A percentile compares a stretch with the other conserved stretches of the same genome.
Evolutionary conservation across 2,797 vertebrate species (phyloP).

Genomic region (Myotis planiceps): DNA sequence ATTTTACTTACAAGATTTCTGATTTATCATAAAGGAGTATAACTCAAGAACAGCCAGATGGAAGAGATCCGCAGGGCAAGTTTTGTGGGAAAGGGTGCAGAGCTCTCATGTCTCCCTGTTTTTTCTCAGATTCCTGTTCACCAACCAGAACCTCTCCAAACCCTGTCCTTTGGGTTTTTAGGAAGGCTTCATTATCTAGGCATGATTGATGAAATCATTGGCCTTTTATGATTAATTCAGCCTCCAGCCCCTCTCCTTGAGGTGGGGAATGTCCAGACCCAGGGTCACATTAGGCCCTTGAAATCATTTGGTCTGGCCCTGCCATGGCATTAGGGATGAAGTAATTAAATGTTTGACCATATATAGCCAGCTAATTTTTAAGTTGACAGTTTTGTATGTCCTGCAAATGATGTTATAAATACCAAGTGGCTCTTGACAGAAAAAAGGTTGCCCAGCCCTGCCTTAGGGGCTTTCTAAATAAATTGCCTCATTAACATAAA

Average conservation of each 20-base stretch:
- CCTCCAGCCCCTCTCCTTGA: background rate
- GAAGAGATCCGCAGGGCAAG: background rate
- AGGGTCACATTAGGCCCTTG: too few relatives aligned
- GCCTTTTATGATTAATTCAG: background rate
- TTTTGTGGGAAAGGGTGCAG: background rate
- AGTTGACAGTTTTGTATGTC: too few relatives aligned
- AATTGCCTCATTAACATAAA: background rate
- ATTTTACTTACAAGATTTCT: background rate
- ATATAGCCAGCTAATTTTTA: too few relatives aligned
- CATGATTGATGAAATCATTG: background rate
- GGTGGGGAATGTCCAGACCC: too few relatives aligned
- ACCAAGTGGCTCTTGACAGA: too few relatives aligned
- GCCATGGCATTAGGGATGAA: too few relatives aligned
- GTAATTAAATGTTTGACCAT: too few relatives aligned
- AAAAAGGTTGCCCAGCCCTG: too few relatives aligned
- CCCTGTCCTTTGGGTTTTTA: background rate
- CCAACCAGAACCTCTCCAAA: background rate
- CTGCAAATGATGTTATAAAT: too few relatives aligned
- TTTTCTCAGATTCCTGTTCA: background rate
- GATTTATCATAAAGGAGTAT: background rate
- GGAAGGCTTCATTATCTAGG: background rate
- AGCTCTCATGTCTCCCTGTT: background rate
- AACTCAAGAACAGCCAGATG: background rate
- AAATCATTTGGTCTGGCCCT: too few relatives aligned
- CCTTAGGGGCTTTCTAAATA: background rate